Evolutionary conservation across 1,140 invertebrate genomes (phyloP).

Genomic region (Macrostomum lignano): DNA sequence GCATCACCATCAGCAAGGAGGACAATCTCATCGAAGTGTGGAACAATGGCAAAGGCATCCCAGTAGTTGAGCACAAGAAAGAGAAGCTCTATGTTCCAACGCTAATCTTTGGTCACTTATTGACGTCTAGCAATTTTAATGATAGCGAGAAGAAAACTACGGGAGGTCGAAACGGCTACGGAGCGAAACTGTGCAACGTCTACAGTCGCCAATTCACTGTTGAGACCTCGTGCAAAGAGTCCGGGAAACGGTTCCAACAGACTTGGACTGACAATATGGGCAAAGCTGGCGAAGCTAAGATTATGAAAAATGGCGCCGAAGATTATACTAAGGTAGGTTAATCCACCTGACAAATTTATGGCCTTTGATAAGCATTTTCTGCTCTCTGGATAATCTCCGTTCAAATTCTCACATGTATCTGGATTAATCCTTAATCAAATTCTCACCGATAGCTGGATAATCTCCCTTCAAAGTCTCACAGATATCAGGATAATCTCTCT

Average conservation of each 20-base stretch:
- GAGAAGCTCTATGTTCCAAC: constrained; percentile 97
- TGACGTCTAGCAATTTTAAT: constrained; percentile 96
- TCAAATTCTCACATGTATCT: no score
- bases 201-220: constrained; percentile 85
- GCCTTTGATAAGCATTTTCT: no score
- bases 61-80: constrained; percentile 77
- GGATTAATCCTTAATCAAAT: no score
- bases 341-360: no score
- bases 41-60: constrained; percentile 95
- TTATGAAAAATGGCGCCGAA: constrained; percentile 38
- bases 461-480: no score
- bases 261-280: constrained; percentile 53
- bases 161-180: constrained; percentile 84
- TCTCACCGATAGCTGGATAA: no score
- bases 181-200: constrained; percentile 96
- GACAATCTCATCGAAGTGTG: constrained; percentile 68
- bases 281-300: constrained; percentile 55
- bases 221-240: constrained; percentile 66
- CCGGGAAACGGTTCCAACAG: constrained; percentile 34
- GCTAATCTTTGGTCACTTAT: constrained; percentile 91
- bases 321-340: constrained; percentile 88
- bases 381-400: no score
- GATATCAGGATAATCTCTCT: no score
- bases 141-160: constrained; percentile 71
- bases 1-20: constrained; percentile 86